These are phyloP conservation scores for Danio aesculapii DNA, from an alignment of 2,797 vertebrate genomes.

Conservation along the genomic window DNA sequence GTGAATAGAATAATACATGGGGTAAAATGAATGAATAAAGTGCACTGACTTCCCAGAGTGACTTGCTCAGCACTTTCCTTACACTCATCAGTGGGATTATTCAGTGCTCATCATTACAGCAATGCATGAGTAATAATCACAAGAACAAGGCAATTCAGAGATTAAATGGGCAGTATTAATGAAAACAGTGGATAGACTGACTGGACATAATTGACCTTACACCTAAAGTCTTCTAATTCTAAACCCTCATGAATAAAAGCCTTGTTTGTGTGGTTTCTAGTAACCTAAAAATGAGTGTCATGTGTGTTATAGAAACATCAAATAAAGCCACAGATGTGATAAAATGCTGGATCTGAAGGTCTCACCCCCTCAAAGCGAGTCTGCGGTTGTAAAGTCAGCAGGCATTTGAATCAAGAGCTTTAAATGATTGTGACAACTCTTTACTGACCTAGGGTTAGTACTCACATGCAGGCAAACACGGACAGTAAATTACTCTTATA, in stretches of 20 bases:
- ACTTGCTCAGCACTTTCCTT: neutral
- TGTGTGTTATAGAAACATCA: neutral
- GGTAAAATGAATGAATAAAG: too few relatives aligned
- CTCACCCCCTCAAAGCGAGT: neutral
- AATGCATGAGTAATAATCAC: neutral
- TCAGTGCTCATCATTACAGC: neutral
- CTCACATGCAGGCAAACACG: neutral
- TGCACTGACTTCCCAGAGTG: too few relatives aligned
- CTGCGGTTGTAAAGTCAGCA: conserved; percentile 4
- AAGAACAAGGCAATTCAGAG: too few relatives aligned
- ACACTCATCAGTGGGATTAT: neutral
- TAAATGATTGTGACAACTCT: conserved; percentile 23
- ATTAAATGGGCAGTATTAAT: too few relatives aligned
- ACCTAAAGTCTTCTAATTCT: too few relatives aligned
- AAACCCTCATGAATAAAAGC: too few relatives aligned
- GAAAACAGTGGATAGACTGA: too few relatives aligned
- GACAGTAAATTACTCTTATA: neutral
- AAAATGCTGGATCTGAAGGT: neutral
- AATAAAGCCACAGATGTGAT: conserved; percentile 1
- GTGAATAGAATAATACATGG: too few relatives aligned
- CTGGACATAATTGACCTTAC: too few relatives aligned
- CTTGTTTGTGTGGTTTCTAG: too few relatives aligned
- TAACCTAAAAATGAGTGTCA: neutral
- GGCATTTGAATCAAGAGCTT: conserved; percentile 10
- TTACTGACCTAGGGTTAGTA: conserved; percentile 6